Conservation (phyloP, 1,140 invertebrate species). For the Heliconius nattereri region DNA sequence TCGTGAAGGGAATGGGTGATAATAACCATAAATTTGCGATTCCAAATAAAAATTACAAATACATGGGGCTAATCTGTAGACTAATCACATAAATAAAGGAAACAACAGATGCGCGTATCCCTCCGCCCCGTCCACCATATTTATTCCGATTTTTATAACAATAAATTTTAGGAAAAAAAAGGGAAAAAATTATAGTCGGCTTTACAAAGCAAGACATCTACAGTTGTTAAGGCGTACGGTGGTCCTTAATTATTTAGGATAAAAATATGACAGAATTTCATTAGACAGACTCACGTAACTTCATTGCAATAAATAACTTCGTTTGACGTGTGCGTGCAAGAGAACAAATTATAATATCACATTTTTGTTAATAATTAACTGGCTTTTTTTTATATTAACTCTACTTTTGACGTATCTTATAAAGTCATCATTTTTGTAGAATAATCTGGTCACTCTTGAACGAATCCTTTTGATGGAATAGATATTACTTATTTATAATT, state of each 20-base stretch:
- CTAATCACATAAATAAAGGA: conserved; percentile 74
- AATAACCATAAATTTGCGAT: conserved; percentile 74
- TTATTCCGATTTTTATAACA: conserved; percentile 70
- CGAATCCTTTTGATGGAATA: background rate
- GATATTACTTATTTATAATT: background rate
- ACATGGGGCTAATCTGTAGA: conserved; percentile 64
- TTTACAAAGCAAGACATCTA: conserved; percentile 62
- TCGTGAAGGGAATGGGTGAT: conserved; percentile 46
- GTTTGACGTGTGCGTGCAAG: conserved; percentile 43
- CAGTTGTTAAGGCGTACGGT: conserved; percentile 71
- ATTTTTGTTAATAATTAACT: conserved; percentile 25
- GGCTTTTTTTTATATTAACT: conserved; percentile 18
- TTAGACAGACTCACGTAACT: conserved; percentile 60
- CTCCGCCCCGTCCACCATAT: conserved; percentile 46
- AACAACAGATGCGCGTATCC: conserved; percentile 69
- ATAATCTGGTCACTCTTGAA: background rate
- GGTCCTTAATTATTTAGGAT: conserved; percentile 76
- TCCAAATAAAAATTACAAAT: conserved; percentile 70
- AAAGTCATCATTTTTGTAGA: background rate
- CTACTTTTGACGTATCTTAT: conserved; percentile 16
- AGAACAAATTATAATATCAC: conserved; percentile 32
- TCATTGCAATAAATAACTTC: conserved; percentile 64
- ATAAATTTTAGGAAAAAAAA: conserved; percentile 71
- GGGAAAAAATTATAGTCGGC: conserved; percentile 61
- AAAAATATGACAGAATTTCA: conserved; percentile 75